phyloP scores from a whole-genome alignment of 1,140 invertebrate genomes.

The Pseudomyrmex concolor region DNA sequence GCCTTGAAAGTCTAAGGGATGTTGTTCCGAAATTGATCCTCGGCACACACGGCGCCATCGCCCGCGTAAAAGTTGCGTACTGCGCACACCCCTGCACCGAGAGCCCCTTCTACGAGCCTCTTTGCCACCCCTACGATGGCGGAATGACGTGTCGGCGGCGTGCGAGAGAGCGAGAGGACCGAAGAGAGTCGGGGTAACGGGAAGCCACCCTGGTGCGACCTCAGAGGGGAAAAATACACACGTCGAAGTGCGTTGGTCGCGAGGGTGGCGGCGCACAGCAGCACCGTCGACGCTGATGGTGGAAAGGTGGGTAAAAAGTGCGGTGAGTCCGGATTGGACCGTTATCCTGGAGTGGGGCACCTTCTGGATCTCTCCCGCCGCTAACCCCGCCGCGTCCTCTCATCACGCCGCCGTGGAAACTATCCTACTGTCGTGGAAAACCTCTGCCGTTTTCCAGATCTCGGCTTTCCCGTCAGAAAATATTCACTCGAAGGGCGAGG shows the following conservation, averaged over 20 bases:
- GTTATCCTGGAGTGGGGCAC: constrained; percentile 76
- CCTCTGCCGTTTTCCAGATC: constrained; percentile 28
- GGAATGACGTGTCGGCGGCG: constrained; percentile 49
- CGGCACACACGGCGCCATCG: constrained; percentile 80
- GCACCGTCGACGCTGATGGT: constrained; percentile 66
- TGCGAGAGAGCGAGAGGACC: constrained; percentile 51
- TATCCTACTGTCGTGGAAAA: constrained; percentile 53
- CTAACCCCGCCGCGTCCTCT: constrained; percentile 29
- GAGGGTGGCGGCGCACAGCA: constrained; percentile 68
- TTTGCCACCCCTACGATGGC: constrained; percentile 71
- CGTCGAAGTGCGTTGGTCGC: constrained; percentile 77
- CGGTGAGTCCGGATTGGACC: constrained; percentile 80
- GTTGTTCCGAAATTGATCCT: constrained; percentile 84
- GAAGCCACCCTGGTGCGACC: constrained; percentile 80
- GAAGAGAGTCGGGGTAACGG: constrained; percentile 56
- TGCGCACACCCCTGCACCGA: constrained; percentile 80
- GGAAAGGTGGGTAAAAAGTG: constrained; percentile 80
- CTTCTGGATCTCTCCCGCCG: constrained; percentile 72
- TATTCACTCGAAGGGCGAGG: constrained; percentile 58
- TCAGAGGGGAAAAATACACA: constrained; percentile 84
- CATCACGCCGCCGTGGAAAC: constrained; percentile 61
- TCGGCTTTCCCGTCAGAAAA: constrained; percentile 43
- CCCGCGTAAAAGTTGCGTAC: constrained; percentile 83
- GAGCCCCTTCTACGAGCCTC: constrained; percentile 74
- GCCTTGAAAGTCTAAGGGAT: constrained; percentile 83